Evolutionary conservation across 2,888 invertebrate genomes (phyloP).

Genomic region (Stictocephala bisonia): DNA sequence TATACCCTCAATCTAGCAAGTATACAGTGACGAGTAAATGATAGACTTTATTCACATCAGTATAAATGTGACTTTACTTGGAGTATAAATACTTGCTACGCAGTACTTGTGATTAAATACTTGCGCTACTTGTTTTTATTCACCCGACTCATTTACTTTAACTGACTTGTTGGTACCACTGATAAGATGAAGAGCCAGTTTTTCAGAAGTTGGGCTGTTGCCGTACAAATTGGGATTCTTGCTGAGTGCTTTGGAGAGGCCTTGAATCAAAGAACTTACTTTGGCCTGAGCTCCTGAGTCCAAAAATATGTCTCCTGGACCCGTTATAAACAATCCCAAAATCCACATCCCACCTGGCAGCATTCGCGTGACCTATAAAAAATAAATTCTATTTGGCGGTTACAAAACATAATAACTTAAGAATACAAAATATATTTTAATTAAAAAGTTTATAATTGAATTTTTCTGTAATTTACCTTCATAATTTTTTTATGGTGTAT

Average conservation of each 20-base stretch:
- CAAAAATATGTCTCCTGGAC: constrained; percentile 73
- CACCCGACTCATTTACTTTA: constrained; percentile 14
- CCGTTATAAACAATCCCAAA: constrained; percentile 83
- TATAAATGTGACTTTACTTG: background rate
- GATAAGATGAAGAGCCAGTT: constrained; percentile 72
- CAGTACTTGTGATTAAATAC: too few species aligned
- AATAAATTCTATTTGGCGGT: constrained; percentile 11
- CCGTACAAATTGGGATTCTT: constrained; percentile 72
- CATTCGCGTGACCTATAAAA: constrained; percentile 79
- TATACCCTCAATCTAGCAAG: too few species aligned
- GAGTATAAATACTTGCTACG: too few species aligned
- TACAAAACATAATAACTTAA: constrained; percentile 13
- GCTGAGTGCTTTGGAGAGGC: constrained; percentile 70
- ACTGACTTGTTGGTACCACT: constrained; percentile 67
- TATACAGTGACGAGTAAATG: too few species aligned
- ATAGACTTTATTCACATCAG: too few species aligned
- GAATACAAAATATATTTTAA: constrained; percentile 35
- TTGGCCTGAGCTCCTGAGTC: constrained; percentile 70
- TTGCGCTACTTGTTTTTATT: too few species aligned
- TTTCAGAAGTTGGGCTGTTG: constrained; percentile 69
- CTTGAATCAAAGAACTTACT: constrained; percentile 70
- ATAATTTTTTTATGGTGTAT: too few species aligned
- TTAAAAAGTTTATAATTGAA: background rate
- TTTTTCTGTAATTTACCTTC: background rate
- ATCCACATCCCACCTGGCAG: constrained; percentile 90